phyloP scores from a whole-genome alignment of 2,113 vertebrate genomes.

The Thamnaconus septentrionalis region DNA sequence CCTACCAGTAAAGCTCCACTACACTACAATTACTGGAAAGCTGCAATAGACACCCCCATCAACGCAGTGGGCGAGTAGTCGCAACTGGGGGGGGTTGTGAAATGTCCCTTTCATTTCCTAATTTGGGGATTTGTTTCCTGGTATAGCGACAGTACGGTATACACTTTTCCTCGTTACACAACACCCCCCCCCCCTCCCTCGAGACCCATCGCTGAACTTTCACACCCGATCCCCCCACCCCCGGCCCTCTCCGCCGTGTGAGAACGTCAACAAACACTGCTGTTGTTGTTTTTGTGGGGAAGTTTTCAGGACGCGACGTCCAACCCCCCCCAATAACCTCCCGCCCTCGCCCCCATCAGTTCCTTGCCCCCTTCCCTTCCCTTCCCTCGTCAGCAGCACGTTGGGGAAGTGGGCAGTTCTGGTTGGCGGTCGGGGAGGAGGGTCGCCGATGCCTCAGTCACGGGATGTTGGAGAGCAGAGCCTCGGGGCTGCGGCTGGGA shows the following conservation, averaged over 20 bases:
- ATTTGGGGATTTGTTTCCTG: no score
- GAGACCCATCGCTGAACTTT: constrained; percentile 53
- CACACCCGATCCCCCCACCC: constrained; percentile 39
- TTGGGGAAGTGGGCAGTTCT: no score
- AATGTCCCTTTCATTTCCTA: no score
- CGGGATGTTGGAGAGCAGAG: constrained; percentile 50
- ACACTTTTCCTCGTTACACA: no score
- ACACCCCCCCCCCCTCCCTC: neutral
- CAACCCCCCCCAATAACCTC: constrained; percentile 23
- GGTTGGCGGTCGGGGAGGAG: constrained; percentile 25
- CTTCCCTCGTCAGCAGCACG: no score
- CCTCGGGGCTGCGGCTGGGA: constrained; percentile 40
- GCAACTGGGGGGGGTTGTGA: no score
- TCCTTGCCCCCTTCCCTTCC: neutral
- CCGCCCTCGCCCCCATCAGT: constrained; percentile 31
- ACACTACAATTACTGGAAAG: no score
- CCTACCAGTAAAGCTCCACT: no score
- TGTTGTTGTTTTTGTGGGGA: constrained; percentile 53
- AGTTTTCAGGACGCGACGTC: constrained; percentile 33
- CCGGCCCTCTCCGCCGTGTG: constrained; percentile 26
- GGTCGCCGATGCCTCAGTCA: constrained; percentile 35
- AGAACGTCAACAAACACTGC: constrained; percentile 62
- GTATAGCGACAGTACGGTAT: no score
- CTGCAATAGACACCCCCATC: no score
- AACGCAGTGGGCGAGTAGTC: no score